Conservation (phyloP, 2,113 vertebrate species). For the Crotophaga sulcirostris region DNA sequence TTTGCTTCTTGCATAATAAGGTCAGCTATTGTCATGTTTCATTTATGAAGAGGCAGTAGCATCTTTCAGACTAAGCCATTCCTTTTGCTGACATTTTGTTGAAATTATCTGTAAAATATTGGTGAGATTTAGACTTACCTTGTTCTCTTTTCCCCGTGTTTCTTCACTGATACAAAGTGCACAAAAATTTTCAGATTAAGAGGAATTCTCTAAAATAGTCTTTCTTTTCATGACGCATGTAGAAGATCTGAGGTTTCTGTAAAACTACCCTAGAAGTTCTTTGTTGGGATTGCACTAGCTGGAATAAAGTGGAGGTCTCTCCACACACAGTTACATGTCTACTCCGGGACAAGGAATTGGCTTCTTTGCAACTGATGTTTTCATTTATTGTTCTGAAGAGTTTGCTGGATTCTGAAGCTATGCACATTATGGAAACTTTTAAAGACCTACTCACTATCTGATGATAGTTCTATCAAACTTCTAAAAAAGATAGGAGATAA, state of each 20-base stretch:
- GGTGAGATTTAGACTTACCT: not conserved
- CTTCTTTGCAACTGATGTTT: not conserved
- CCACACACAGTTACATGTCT: not conserved
- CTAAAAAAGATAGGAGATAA: not conserved
- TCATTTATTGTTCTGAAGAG: not conserved
- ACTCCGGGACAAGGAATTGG: not conserved
- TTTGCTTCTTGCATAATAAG: not conserved
- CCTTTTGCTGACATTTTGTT: not conserved
- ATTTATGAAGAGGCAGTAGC: not conserved
- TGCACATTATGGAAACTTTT: not conserved
- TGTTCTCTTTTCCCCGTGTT: not conserved
- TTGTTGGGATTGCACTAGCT: not conserved
- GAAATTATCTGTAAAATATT: not conserved
- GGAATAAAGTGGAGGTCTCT: not conserved
- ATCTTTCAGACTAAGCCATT: not conserved
- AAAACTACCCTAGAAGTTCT: not conserved
- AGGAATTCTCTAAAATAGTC: not conserved
- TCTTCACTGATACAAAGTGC: not conserved
- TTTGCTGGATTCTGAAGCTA: not conserved
- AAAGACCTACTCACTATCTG: not conserved
- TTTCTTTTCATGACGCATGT: not conserved
- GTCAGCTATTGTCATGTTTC: conserved; percentile 1
- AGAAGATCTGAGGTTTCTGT: not conserved
- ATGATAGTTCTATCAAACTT: not conserved
- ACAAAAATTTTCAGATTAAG: not conserved